Evolutionary conservation across 2,888 invertebrate species (phyloP).

Genomic region (Notodonta ziczac): DNA sequence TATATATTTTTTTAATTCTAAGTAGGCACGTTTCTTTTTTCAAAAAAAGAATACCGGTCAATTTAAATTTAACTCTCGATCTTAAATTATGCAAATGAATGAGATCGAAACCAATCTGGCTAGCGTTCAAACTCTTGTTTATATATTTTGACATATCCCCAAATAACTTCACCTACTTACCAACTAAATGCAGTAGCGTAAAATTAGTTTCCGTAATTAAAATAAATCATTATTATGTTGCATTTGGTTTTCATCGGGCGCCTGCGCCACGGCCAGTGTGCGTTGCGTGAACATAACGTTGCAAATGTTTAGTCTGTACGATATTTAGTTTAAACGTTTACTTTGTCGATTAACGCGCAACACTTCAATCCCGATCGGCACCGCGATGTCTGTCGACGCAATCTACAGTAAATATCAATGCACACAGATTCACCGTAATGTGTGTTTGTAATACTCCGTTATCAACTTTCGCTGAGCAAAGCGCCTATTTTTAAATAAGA

Average conservation of each 20-base stretch:
- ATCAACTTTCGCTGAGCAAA: constrained; percentile 25
- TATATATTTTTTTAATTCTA: constrained; percentile 9
- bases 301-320: constrained; percentile 49
- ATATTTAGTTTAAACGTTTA: constrained; percentile 48
- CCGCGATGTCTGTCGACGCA: constrained; percentile 54
- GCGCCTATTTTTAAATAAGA: constrained; percentile 27
- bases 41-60: constrained; percentile 11
- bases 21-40: too few species aligned
- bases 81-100: background rate
- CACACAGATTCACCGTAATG: constrained; percentile 24
- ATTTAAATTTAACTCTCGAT: constrained; percentile 16
- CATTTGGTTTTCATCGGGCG: constrained; percentile 34
- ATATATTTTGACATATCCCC: constrained; percentile 34
- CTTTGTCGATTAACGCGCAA: constrained; percentile 43
- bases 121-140: constrained; percentile 27
- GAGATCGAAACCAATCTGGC: constrained; percentile 25
- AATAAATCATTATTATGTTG: constrained; percentile 41
- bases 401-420: constrained; percentile 34
- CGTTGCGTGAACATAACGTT: constrained; percentile 41
- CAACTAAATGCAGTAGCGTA: constrained; percentile 14
- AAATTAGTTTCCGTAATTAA: constrained; percentile 32
- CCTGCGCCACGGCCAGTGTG: constrained; percentile 22
- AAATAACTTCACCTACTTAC: constrained; percentile 32
- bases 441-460: constrained; percentile 25
- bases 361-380: constrained; percentile 40